Evolutionary conservation across 2,888 invertebrate species (phyloP), one percentile per base, ranked within the genome.

Genomic region (Adelphocoris suturalis): DNA sequence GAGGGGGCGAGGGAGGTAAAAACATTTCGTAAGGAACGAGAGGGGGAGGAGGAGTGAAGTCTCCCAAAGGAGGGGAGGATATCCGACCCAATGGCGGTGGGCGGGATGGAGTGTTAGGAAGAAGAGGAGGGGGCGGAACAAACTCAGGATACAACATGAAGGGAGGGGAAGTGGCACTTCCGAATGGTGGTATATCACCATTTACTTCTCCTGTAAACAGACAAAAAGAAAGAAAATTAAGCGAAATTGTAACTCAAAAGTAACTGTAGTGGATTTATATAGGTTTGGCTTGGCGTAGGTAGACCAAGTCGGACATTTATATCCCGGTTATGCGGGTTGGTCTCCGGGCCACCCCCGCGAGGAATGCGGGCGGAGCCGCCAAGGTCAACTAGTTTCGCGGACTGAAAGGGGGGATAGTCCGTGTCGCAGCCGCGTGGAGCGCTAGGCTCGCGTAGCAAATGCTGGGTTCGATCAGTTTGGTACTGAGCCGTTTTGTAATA

Each of bases 121-220:
- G 93, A 27, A 91, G 92, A 68, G 90, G 91, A 46, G 90, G 92
- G 19, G 90, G 94, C 94, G 86, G 95, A 94, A 91, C 94, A 94
- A 90, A 95, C 93, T 93, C 95, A 94, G 91, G 95, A 95, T 91
- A 91, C 86, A 92, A 91, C 92, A 92, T 90, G 94, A 95, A 90
- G 95, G 95, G 93, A 95, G 94, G 90, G 94, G 94, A 61, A 94
- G 94, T 91, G 94, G 94, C 75, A 94, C 94, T 12, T 94, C 94
- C 82, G 93, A 93, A 93, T 82, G 92, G 93, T 89, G 92, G 93
- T 91, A 92, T 94, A 90, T 94, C 94, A 9, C 91, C 91, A 14
- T 92, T 91, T 85, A 90, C 75, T 80, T 86, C 89, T 46, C 75
- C 82, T 84, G 61, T 37, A 7, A 57, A 61, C 80, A n/a, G n/a